These are phyloP conservation scores for Sialia sialis DNA, from an alignment of 2,113 vertebrate genomes.

Conservation along the genomic window DNA sequence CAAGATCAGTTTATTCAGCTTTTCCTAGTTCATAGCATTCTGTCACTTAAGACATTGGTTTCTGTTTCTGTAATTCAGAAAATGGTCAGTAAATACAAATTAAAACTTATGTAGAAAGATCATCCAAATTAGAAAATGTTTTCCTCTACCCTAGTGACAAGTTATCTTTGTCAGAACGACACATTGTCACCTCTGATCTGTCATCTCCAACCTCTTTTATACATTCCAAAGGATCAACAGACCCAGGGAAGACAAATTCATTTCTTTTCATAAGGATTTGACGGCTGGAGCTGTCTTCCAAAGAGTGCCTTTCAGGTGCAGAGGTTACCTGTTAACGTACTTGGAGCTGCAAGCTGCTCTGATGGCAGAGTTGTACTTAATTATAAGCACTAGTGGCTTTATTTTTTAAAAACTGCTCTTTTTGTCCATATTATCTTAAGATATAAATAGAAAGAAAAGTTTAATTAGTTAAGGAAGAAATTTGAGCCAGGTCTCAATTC, in stretches of 20 bases:
- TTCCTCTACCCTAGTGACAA: neutral
- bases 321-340: neutral
- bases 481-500: slow-evolving; percentile 74
- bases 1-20: neutral
- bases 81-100: neutral
- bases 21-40: neutral
- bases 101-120: neutral
- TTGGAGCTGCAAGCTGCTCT: neutral
- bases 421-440: slow-evolving; percentile 47
- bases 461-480: slow-evolving; percentile 88
- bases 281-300: neutral
- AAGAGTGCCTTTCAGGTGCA: neutral
- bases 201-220: neutral
- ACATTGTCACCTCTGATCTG: neutral
- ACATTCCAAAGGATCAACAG: neutral
- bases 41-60: neutral
- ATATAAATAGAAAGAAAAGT: slow-evolving; percentile 82
- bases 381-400: slow-evolving; percentile 16
- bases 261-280: neutral
- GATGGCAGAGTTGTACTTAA: neutral
- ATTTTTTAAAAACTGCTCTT: neutral
- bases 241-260: neutral
- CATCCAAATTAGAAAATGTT: neutral
- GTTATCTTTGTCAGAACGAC: neutral
- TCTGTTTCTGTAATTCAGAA: neutral